phyloP scores from a whole-genome alignment of 2,888 invertebrate species.

The Lithophane ornitopus region DNA sequence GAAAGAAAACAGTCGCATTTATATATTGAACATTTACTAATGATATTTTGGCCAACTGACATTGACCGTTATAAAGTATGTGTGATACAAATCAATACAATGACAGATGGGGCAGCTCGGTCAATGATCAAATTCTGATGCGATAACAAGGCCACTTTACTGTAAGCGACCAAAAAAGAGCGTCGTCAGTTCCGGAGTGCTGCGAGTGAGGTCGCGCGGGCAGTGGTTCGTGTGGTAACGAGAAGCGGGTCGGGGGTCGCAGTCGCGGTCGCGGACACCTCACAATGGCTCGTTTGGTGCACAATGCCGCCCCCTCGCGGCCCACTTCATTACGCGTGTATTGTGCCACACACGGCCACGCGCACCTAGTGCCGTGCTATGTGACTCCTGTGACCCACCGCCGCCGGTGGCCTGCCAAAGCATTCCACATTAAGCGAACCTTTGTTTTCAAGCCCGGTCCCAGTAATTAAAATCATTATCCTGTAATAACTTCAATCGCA shows the following conservation, averaged over 20 bases:
- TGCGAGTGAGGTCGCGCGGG: slow-evolving; percentile 69
- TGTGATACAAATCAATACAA: slow-evolving; percentile 45
- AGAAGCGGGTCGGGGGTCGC: slow-evolving; percentile 85
- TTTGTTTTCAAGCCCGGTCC: slow-evolving; percentile 71
- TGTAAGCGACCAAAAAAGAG: slow-evolving; percentile 57
- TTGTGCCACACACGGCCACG: slow-evolving; percentile 82
- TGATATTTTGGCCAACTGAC: slow-evolving; percentile 28
- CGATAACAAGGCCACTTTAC: slow-evolving; percentile 70
- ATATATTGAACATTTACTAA: slow-evolving; percentile 26
- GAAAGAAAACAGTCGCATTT: slow-evolving; percentile 22
- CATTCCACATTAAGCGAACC: slow-evolving; percentile 72
- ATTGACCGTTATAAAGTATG: slow-evolving; percentile 3
- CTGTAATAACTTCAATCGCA: slow-evolving; percentile 24
- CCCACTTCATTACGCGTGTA: slow-evolving; percentile 90
- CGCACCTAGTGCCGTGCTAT: slow-evolving; percentile 74
- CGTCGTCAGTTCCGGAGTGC: slow-evolving; percentile 64
- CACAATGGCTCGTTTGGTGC: slow-evolving; percentile 88
- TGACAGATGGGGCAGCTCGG: slow-evolving; percentile 41
- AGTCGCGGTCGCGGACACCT: slow-evolving; percentile 77
- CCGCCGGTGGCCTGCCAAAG: slow-evolving; percentile 78
- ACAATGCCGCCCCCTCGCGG: slow-evolving; percentile 89
- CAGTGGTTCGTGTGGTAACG: slow-evolving; percentile 76
- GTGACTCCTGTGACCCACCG: slow-evolving; percentile 81
- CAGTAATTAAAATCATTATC: slow-evolving; percentile 61
- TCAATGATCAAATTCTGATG: slow-evolving; percentile 50